A percentile compares a stretch with the other conserved stretches of the same genome.
Conservation (phyloP, 2,888 invertebrate genomes). For the Polia nebulosa region DNA sequence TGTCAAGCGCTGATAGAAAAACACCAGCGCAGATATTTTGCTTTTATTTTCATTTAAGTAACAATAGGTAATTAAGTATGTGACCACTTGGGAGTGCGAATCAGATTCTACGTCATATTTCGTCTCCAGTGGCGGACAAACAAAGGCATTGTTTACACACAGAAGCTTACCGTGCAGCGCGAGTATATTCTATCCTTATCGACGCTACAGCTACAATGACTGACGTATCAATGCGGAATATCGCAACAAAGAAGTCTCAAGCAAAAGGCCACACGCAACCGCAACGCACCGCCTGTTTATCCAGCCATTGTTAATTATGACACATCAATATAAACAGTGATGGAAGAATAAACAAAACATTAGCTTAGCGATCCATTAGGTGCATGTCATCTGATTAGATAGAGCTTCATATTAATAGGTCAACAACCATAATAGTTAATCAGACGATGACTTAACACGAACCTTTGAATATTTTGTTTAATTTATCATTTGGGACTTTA, state of each 20-base stretch:
- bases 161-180: conserved; percentile 56
- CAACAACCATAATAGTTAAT: conserved; percentile 37
- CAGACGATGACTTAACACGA: conserved; percentile 32
- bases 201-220: conserved; percentile 53
- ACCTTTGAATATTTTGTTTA: conserved; percentile 21
- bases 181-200: conserved; percentile 58
- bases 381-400: conserved; percentile 62
- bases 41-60: conserved; percentile 55
- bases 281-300: conserved; percentile 39
- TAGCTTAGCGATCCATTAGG: conserved; percentile 59
- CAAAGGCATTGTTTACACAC: conserved; percentile 82
- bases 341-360: conserved; percentile 61
- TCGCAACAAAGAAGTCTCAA: conserved; percentile 60
- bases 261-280: conserved; percentile 58
- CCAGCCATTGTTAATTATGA: conserved; percentile 55
- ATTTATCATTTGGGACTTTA: conserved; percentile 20
- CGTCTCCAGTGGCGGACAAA: conserved; percentile 70
- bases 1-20: conserved; percentile 5
- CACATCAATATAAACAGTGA: conserved; percentile 58
- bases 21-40: conserved; percentile 13
- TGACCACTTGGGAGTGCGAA: conserved; percentile 66
- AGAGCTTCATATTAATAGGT: conserved; percentile 44
- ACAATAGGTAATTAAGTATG: conserved; percentile 60
- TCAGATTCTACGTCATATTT: conserved; percentile 70
- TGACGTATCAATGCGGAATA: conserved; percentile 62